These are phyloP conservation scores for Aquatica leii DNA, from an alignment of 2,888 invertebrate species.

Conservation along the genomic window DNA sequence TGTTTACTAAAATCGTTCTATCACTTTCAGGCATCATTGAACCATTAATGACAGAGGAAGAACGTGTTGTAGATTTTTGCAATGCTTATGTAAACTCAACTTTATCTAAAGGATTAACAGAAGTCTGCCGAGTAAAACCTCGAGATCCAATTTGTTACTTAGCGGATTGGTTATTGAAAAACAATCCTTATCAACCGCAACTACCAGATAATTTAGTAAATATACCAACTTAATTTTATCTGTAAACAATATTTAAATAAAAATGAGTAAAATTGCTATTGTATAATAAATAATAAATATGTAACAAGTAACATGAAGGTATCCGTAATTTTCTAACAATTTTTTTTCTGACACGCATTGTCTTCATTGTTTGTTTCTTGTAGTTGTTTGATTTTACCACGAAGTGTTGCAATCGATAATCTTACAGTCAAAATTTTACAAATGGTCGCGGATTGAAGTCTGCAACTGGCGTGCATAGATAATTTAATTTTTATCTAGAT, in stretches of 20 bases:
- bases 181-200: conserved; percentile 79
- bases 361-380: too few relatives aligned
- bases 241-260: not conserved
- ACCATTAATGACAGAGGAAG: conserved; percentile 69
- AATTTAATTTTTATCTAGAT: too few relatives aligned
- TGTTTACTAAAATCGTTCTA: not conserved
- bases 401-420: too few relatives aligned
- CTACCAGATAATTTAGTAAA: conserved; percentile 54
- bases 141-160: conserved; percentile 80
- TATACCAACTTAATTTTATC: conserved; percentile 49
- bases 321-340: too few relatives aligned
- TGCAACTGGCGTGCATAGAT: too few relatives aligned
- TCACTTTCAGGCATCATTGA: conserved; percentile 73
- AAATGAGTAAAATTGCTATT: too few relatives aligned
- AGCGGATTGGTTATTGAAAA: conserved; percentile 76
- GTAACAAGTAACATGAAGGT: too few relatives aligned
- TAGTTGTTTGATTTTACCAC: too few relatives aligned
- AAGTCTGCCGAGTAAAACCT: conserved; percentile 76
- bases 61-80: conserved; percentile 73
- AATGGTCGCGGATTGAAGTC: too few relatives aligned
- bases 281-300: too few relatives aligned
- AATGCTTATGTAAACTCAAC: conserved; percentile 72
- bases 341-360: too few relatives aligned
- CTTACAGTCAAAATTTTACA: too few relatives aligned
- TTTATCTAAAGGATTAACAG: conserved; percentile 68